Conservation (phyloP, 2,888 invertebrate species). For the Acronicta alni region DNA sequence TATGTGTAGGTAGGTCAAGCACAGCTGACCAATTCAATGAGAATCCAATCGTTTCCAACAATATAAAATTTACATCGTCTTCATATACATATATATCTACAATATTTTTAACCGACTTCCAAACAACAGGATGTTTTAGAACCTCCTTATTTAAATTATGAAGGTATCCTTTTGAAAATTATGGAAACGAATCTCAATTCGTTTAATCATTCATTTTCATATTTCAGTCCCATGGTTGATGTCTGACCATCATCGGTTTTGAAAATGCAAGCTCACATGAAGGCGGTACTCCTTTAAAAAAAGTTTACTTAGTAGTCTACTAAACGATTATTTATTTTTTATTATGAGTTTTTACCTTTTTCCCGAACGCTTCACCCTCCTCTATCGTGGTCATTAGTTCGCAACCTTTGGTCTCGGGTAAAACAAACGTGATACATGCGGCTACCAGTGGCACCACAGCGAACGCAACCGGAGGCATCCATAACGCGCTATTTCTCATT, state of each 20-base stretch:
- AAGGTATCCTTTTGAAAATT: too few species aligned
- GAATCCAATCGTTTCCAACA: neutral
- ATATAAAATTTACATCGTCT: constrained; percentile 1
- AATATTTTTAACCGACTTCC: too few species aligned
- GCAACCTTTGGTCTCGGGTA: constrained; percentile 94
- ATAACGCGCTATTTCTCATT: constrained; percentile 81
- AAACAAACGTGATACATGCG: constrained; percentile 86
- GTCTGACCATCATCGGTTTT: too few species aligned
- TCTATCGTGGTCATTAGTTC: constrained; percentile 94
- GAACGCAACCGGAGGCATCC: constrained; percentile 92
- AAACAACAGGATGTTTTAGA: too few species aligned
- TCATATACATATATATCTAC: too few species aligned
- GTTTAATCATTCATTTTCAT: too few species aligned
- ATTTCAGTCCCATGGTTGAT: too few species aligned
- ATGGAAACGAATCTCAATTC: too few species aligned
- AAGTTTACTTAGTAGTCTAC: neutral
- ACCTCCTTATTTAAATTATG: too few species aligned
- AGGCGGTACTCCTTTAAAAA: too few species aligned
- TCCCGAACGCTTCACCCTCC: constrained; percentile 92
- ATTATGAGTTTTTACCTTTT: constrained; percentile 40
- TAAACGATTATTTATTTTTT: neutral
- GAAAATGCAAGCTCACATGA: too few species aligned
- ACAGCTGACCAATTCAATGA: neutral
- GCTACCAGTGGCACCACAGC: constrained; percentile 91
- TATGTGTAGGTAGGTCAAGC: neutral